Conservation (phyloP, 1,140 invertebrate genomes). For the Drosophila varians region DNA sequence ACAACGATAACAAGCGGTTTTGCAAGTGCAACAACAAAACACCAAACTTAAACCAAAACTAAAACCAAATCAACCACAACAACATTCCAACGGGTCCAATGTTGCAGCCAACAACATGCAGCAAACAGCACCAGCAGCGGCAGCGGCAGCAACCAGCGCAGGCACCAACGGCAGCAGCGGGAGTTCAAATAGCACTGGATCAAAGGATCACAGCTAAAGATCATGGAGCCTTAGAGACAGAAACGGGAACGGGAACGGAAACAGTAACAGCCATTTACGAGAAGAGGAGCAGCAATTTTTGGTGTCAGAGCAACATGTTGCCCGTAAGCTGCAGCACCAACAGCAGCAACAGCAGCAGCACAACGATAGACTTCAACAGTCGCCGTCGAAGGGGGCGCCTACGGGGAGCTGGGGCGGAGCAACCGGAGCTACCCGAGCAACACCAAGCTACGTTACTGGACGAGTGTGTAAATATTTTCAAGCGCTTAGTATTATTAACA, state of each 20-base stretch:
- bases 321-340: conserved; percentile 32
- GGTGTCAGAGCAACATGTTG: conserved; percentile 49
- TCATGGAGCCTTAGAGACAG: conserved; percentile 45
- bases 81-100: conserved; percentile 72
- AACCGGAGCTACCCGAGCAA: conserved; percentile 36
- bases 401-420: conserved; percentile 40
- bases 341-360: conserved; percentile 37
- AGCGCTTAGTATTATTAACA: conserved; percentile 80
- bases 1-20: conserved; percentile 77
- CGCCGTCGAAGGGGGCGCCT: conserved; percentile 77
- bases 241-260: conserved; percentile 15
- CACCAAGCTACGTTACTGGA: conserved; percentile 73
- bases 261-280: conserved; percentile 19
- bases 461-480: conserved; percentile 81
- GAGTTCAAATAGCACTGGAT: conserved; percentile 9
- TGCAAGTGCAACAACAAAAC: conserved; percentile 68
- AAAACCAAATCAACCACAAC: conserved; percentile 37
- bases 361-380: conserved; percentile 83
- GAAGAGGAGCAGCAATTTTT: conserved; percentile 42
- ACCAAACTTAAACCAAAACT: conserved; percentile 39
- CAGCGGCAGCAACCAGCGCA: conserved; percentile 46
- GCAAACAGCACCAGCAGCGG: conserved; percentile 64
- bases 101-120: conserved; percentile 78
- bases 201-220: conserved; percentile 36
- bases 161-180: conserved; percentile 21